Evolutionary conservation across 2,888 invertebrate genomes (phyloP).

Genomic region (Mycalesis mineus): DNA sequence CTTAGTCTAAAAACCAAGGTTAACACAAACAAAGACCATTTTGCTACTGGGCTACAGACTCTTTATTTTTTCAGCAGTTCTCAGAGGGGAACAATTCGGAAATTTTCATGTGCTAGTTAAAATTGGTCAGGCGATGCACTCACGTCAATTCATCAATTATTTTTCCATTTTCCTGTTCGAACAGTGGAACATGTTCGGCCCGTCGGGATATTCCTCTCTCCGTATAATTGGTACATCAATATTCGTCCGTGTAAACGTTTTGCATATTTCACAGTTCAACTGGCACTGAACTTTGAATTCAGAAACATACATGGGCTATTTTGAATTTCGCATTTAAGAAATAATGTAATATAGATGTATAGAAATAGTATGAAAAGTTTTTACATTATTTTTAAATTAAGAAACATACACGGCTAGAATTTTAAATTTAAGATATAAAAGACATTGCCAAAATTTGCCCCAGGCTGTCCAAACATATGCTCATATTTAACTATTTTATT

Average conservation of each 20-base stretch:
- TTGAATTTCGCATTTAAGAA: background rate
- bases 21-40: background rate
- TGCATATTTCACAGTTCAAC: slow-evolving; percentile 49
- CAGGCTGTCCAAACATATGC: too few species aligned
- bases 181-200: slow-evolving; percentile 18
- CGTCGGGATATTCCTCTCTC: slow-evolving; percentile 38
- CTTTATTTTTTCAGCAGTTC: slow-evolving; percentile 1
- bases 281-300: slow-evolving; percentile 17
- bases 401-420: too few species aligned
- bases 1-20: too few species aligned
- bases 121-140: slow-evolving; percentile 39
- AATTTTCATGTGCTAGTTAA: slow-evolving; percentile 25
- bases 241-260: slow-evolving; percentile 45
- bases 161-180: slow-evolving; percentile 38
- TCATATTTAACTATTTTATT: too few species aligned
- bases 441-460: too few species aligned
- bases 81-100: background rate
- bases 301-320: background rate
- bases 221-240: slow-evolving; percentile 59
- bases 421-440: too few species aligned
- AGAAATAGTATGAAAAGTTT: too few species aligned
- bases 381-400: too few species aligned
- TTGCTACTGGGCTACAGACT: background rate
- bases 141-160: slow-evolving; percentile 46
- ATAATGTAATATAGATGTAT: too few species aligned